A percentile compares a stretch with the other conserved stretches of the same genome.
Evolutionary conservation across 2,888 invertebrate species (phyloP).

Genomic region (Eledone cirrhosa): DNA sequence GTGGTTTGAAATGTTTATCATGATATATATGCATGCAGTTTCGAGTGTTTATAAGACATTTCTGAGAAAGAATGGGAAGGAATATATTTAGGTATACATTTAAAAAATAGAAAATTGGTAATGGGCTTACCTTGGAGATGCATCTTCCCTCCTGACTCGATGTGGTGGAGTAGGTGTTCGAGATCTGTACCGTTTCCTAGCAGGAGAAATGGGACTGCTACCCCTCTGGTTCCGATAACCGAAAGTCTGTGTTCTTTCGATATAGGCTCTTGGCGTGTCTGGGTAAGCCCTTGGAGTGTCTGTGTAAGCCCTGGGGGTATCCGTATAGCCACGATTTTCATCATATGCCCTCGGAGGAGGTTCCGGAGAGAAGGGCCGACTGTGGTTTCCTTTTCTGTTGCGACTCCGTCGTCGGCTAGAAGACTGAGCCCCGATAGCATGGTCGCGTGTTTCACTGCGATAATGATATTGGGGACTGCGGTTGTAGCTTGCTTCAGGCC

Average conservation of each 20-base stretch:
- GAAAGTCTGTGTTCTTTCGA: slow-evolving; percentile 46
- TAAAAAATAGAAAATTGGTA: too few relatives aligned
- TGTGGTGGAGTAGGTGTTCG: slow-evolving; percentile 28
- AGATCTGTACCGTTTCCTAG: slow-evolving; percentile 52
- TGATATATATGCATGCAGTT: too few relatives aligned
- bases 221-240: slow-evolving; percentile 39
- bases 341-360: slow-evolving; percentile 30
- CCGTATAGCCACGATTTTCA: slow-evolving; percentile 16
- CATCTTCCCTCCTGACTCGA: slow-evolving; percentile 15
- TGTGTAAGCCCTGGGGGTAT: slow-evolving; percentile 46
- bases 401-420: slow-evolving; percentile 10
- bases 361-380: slow-evolving; percentile 31
- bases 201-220: slow-evolving; percentile 42
- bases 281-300: slow-evolving; percentile 50
- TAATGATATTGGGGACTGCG: slow-evolving; percentile 23
- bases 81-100: too few relatives aligned
- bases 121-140: slow-evolving; percentile 7
- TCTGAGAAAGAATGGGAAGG: too few relatives aligned
- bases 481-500: slow-evolving; percentile 8
- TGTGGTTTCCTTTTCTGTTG: slow-evolving; percentile 8
- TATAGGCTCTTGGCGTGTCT: slow-evolving; percentile 35
- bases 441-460: slow-evolving; percentile 31
- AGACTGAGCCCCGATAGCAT: slow-evolving; percentile 25
- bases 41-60: too few relatives aligned
- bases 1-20: too few relatives aligned